A percentile compares a stretch with the other conserved stretches of the same genome.
Evolutionary conservation across 2,797 vertebrate genomes (phyloP).

Genomic region (Melopsittacus undulatus): DNA sequence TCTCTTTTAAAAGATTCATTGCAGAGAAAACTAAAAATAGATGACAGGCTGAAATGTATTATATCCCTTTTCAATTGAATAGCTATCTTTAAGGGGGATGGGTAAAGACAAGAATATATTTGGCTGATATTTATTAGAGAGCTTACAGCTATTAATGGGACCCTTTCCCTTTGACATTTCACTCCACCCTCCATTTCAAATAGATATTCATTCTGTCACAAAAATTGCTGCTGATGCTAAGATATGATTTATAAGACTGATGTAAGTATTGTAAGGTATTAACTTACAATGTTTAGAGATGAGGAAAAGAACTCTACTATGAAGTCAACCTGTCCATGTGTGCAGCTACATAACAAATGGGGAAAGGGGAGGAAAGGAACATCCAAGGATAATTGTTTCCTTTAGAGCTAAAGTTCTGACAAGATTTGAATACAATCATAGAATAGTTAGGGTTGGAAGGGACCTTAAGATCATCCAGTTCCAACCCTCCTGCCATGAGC

Average conservation of each 20-base stretch:
- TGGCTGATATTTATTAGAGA: constrained; percentile 26
- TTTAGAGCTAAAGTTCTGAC: not conserved
- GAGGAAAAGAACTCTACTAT: not conserved
- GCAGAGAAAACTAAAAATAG: constrained; percentile 48
- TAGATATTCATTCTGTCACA: not conserved
- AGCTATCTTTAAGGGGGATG: not conserved
- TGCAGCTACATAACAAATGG: not conserved
- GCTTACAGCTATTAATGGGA: not conserved
- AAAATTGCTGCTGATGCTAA: not conserved
- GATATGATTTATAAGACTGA: constrained; percentile 10
- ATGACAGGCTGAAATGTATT: constrained; percentile 25
- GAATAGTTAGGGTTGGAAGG: not conserved
- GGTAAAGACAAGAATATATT: not conserved
- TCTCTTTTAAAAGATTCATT: constrained; percentile 19
- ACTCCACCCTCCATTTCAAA: not conserved
- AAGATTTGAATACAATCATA: not conserved
- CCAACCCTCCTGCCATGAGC: not conserved
- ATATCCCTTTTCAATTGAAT: not conserved
- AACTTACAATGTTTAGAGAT: not conserved
- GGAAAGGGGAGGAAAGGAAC: not conserved
- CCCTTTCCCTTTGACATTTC: constrained; percentile 9
- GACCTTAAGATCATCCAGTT: not conserved
- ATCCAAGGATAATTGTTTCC: not conserved
- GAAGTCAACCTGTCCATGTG: not conserved
- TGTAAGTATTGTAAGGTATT: not conserved